Base-by-base conservation (phyloP, 2,113 vertebrate genomes). In the Synodontis membranacea region DNA sequence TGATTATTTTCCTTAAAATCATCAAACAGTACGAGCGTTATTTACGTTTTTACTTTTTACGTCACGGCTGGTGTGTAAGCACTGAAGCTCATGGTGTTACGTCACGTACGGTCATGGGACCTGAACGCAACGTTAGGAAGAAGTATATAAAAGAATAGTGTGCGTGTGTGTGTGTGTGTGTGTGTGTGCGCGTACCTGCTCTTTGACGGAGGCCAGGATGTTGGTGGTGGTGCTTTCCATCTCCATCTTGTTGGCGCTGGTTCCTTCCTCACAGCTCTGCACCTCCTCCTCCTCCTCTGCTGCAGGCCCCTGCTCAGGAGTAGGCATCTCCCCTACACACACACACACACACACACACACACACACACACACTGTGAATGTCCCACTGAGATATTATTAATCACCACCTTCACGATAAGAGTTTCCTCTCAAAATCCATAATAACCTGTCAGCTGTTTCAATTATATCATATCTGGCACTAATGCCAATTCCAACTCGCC, bases 201-300 rank as follows among this genome's bases (percentile, higher is more conserved):
- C 89, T 86, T 90, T 90, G 62, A 90, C 89, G 7, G 89, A 90
- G 62, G 89, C 89, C 88, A 90, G 88, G 64, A 90, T 88, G 86
- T 85, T 90, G 76, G 86, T 88, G 81, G 88, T 87, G 80, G 84
- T 86, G 68, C 84, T 84, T 68, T 90, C 89, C 37, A 86, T 85
- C 70, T 88, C 89, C 86, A 90, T 90, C 86, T 84, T 89, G 58
- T 76, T 88, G 89, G 84, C 37, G 28, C 86, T 89, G 81, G 84
- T 82, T 84, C 87, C 86, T 68, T 76, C 88, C n/a, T 84, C 76
- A 56, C 58, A 72, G 68, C 84, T 87, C 86, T 84, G 76, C 60
- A 84, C 81, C 80, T 90, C 80, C 86, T 72, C 80, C 88, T 72
- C 86, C 88, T 88, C 84, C 89, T 82, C 86, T 50, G 80, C 68